Evolutionary conservation across 2,113 vertebrate species (phyloP).

Genomic region (Larimichthys crocea): DNA sequence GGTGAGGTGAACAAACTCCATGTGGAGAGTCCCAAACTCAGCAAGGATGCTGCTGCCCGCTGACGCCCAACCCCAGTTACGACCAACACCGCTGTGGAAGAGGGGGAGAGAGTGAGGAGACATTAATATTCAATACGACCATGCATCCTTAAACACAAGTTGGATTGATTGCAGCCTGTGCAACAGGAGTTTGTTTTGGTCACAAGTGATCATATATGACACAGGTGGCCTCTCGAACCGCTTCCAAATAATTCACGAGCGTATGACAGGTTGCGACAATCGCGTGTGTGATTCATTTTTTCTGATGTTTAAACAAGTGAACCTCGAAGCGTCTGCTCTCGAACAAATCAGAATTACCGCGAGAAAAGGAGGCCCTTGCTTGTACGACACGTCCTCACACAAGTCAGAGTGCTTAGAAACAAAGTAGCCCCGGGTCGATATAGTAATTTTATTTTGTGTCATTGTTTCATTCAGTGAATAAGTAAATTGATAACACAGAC

Average conservation of each 20-base stretch:
- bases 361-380: not conserved
- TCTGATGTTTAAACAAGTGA: not conserved
- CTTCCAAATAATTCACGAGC: conserved; percentile 19
- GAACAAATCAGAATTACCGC: not conserved
- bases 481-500: conserved; percentile 6
- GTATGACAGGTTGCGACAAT: not conserved
- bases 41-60: conserved; percentile 98
- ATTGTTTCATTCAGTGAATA: conserved; percentile 21
- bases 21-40: conserved; percentile 97
- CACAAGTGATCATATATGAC: conserved; percentile 5
- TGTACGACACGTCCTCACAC: not conserved
- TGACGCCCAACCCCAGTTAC: conserved; percentile 99
- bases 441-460: conserved; percentile 21
- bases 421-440: not conserved
- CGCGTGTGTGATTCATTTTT: too few relatives aligned
- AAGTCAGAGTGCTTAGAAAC: not conserved
- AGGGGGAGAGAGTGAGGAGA: not conserved
- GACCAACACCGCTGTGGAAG: conserved; percentile 91
- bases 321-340: not conserved
- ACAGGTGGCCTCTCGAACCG: not conserved
- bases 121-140: too few relatives aligned
- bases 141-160: not conserved
- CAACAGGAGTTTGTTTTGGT: not conserved
- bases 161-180: not conserved
- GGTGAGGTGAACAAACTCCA: conserved; percentile 98